A percentile compares a stretch with the other conserved stretches of the same genome.
These are phyloP conservation scores for Catocala fraxini DNA, from an alignment of 2,888 invertebrate species.

Conservation along the genomic window DNA sequence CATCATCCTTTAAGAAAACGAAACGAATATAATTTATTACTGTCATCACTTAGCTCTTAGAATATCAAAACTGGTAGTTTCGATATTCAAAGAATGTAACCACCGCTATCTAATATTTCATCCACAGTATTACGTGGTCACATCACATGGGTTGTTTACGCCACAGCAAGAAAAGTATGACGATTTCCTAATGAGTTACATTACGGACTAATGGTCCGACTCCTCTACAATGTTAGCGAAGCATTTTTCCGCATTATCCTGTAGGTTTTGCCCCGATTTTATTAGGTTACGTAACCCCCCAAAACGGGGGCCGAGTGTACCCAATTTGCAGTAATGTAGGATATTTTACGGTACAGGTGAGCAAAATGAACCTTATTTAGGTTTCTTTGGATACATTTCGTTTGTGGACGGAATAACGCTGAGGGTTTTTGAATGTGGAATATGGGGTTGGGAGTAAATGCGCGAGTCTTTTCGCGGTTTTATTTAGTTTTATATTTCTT, in stretches of 20 bases:
- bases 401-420: slow-evolving; percentile 37
- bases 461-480: neutral
- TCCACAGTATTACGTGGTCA: neutral
- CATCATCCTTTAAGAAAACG: too few relatives aligned
- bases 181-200: slow-evolving; percentile 42
- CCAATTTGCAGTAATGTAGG: slow-evolving; percentile 74
- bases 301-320: slow-evolving; percentile 53
- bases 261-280: slow-evolving; percentile 65
- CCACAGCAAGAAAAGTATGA: slow-evolving; percentile 3
- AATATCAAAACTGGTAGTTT: too few relatives aligned
- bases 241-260: slow-evolving; percentile 55
- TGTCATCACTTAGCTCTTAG: too few relatives aligned
- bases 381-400: slow-evolving; percentile 49
- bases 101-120: neutral
- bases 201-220: slow-evolving; percentile 40
- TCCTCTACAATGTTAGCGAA: slow-evolving; percentile 38
- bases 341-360: slow-evolving; percentile 61
- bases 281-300: slow-evolving; percentile 63
- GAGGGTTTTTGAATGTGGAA: slow-evolving; percentile 22
- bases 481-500: neutral
- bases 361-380: slow-evolving; percentile 55
- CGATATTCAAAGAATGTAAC: too few relatives aligned
- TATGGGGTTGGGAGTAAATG: neutral
- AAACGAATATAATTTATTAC: too few relatives aligned
- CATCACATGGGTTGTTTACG: neutral